Conservation (phyloP, 2,113 vertebrate species). For the Mesembrinibis cayennensis region DNA sequence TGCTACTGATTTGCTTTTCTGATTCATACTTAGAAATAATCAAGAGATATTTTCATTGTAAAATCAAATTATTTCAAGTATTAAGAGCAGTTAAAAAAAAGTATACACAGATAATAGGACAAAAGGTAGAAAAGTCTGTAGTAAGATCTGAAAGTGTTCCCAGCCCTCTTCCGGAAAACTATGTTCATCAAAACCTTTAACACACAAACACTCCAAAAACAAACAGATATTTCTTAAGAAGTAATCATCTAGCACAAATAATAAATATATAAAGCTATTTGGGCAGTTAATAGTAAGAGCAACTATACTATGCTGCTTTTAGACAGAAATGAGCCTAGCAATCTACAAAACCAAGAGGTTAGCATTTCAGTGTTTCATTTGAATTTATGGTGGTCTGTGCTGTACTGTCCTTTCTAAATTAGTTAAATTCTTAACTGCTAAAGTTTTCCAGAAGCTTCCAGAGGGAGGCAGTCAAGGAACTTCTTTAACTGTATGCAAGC, state of each 20-base stretch:
- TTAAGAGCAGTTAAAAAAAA: not conserved
- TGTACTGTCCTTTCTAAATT: not conserved
- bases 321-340: not conserved
- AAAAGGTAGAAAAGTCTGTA: not conserved
- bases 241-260: not conserved
- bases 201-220: not conserved
- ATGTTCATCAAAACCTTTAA: not conserved
- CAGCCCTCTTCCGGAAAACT: not conserved
- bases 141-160: not conserved
- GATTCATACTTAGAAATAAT: not conserved
- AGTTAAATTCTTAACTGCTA: not conserved
- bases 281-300: not conserved
- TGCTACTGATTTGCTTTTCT: not conserved
- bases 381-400: not conserved
- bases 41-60: not conserved
- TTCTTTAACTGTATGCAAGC: not conserved
- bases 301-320: not conserved
- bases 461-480: constrained; percentile 29
- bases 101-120: not conserved
- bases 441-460: not conserved
- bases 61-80: not conserved
- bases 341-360: not conserved
- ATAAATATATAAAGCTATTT: not conserved
- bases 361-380: not conserved
- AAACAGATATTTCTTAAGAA: not conserved